Evolutionary conservation across 2,113 vertebrate species (phyloP).

Genomic region (Pterocles gutturalis): DNA sequence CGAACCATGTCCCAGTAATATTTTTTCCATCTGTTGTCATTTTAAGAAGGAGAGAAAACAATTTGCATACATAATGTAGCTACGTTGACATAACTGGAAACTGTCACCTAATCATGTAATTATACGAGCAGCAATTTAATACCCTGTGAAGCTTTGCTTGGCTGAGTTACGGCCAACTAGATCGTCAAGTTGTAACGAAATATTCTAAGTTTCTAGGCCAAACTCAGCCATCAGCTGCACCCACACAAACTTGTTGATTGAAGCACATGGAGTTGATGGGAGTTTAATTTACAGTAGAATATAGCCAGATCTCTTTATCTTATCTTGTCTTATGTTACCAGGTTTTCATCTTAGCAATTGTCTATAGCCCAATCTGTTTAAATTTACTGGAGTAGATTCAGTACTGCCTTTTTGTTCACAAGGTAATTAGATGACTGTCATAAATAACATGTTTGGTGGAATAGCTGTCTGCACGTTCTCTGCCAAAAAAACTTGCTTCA

Average conservation of each 20-base stretch:
- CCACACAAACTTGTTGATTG: not conserved
- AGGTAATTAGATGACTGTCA: not conserved
- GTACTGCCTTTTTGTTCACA: not conserved
- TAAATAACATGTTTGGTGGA: not conserved
- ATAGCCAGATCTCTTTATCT: not conserved
- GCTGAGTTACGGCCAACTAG: not conserved
- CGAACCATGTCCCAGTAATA: not conserved
- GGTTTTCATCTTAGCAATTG: not conserved
- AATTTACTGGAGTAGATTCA: not conserved
- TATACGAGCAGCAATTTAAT: conserved; percentile 21
- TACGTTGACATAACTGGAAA: not conserved
- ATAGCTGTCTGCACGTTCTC: not conserved
- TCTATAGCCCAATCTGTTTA: not conserved
- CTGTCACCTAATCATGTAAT: not conserved
- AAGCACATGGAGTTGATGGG: not conserved
- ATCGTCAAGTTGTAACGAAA: not conserved
- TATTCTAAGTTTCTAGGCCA: not conserved
- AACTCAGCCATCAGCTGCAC: not conserved
- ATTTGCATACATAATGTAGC: not conserved
- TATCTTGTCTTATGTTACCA: not conserved
- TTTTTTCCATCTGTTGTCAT: not conserved
- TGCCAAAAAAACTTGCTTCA: conserved; percentile 1
- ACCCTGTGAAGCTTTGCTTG: not conserved
- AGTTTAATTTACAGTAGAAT: not conserved
- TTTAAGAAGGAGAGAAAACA: not conserved